Evolutionary conservation across 64 coral and sea anemone genomes (phyloP).

Genomic region (Hydrozoanthus tunicans): DNA sequence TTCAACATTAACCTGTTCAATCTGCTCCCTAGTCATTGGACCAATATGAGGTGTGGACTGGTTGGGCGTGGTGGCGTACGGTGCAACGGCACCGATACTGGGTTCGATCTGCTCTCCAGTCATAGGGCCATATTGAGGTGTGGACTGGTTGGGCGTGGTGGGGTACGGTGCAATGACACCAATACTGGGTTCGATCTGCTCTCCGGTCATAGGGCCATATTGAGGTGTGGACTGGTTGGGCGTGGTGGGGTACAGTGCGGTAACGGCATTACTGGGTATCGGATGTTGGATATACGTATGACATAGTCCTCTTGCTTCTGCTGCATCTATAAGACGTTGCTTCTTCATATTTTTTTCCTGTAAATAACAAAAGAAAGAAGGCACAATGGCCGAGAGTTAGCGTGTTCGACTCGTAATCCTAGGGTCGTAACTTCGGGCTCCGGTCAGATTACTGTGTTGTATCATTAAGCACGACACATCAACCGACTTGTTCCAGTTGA

Average conservation of each 20-base stretch:
- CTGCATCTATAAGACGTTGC: conserved; percentile 8
- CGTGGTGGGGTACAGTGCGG: conserved; percentile 23
- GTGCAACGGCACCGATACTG: not conserved
- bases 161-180: conserved; percentile 24
- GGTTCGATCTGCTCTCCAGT: conserved; percentile 16
- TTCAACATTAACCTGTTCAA: not conserved
- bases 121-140: conserved; percentile 31
- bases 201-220: conserved; percentile 25
- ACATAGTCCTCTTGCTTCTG: conserved; percentile 23
- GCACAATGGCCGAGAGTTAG: no score
- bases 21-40: conserved; percentile 28
- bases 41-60: conserved; percentile 14
- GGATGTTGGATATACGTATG: not conserved
- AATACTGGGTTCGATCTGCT: conserved; percentile 6
- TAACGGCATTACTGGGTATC: not conserved
- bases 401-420: no score
- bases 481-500: no score
- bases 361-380: not conserved
- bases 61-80: conserved; percentile 5
- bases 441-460: no score
- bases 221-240: not conserved
- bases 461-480: not conserved
- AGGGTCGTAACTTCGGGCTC: not conserved
- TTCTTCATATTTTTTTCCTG: conserved; percentile 35
- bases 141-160: not conserved